Conservation (phyloP, 2,888 invertebrate species). For the Graphium colonna region DNA sequence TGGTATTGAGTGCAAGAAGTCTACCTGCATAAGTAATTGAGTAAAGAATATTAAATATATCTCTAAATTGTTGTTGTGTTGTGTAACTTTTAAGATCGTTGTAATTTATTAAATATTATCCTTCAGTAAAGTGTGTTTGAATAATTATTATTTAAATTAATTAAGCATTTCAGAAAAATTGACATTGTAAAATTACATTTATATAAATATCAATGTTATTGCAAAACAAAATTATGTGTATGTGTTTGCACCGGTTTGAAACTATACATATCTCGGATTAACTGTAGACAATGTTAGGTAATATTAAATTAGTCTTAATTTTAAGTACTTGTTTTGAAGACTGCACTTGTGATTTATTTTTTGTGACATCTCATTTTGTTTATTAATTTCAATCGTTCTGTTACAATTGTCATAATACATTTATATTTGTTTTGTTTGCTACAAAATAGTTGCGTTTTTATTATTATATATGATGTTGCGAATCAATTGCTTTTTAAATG, state of each 20-base stretch:
- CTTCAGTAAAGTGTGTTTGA: constrained; percentile 9
- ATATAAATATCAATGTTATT: neutral
- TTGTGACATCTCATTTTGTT: constrained; percentile 44
- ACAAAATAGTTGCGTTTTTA: constrained; percentile 36
- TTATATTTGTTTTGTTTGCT: constrained; percentile 36
- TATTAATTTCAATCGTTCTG: constrained; percentile 9
- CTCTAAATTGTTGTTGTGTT: constrained; percentile 47
- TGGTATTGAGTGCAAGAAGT: neutral
- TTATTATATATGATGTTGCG: constrained; percentile 34
- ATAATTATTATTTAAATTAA: constrained; percentile 1
- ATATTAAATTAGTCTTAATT: constrained; percentile 33
- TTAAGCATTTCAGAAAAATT: neutral
- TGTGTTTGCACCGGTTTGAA: constrained; percentile 25
- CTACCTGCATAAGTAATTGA: neutral
- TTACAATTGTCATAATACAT: constrained; percentile 20
- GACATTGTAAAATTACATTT: neutral
- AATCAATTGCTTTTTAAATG: constrained; percentile 43
- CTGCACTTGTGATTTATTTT: constrained; percentile 65
- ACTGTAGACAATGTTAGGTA: constrained; percentile 37
- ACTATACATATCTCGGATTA: constrained; percentile 67
- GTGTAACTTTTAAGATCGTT: constrained; percentile 54
- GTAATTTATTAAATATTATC: constrained; percentile 36
- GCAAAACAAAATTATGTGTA: constrained; percentile 15
- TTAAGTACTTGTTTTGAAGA: constrained; percentile 44
- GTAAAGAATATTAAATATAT: constrained; percentile 1